Percentiles rank a stretch among this genome's conserved stretches.
phyloP scores from a whole-genome alignment of 2,888 invertebrate genomes.

The Hedya salicella region DNA sequence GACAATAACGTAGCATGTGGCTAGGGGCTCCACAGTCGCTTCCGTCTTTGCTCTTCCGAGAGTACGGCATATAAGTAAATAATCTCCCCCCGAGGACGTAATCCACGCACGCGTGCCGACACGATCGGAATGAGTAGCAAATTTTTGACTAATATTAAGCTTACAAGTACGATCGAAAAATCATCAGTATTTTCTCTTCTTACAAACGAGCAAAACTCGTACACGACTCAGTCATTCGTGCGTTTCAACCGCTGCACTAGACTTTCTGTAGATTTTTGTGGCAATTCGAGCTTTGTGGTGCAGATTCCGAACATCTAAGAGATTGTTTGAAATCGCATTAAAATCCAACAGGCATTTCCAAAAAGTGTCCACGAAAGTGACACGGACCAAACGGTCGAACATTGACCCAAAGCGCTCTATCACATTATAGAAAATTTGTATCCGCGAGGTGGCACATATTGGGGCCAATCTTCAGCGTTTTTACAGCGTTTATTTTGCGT shows the following conservation, averaged over 20 bases:
- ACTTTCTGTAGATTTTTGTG: no score
- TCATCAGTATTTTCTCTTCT: not conserved
- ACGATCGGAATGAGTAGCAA: conserved; percentile 33
- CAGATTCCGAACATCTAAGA: no score
- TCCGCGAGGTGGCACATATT: not conserved
- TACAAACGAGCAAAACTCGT: not conserved
- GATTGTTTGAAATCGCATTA: no score
- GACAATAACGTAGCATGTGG: not conserved
- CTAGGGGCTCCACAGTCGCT: not conserved
- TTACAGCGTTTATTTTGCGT: no score
- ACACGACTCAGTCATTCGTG: not conserved
- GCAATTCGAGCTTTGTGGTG: no score
- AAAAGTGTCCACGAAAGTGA: no score
- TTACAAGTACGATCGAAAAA: not conserved
- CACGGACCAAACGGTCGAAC: no score
- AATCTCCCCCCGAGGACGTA: conserved; percentile 5
- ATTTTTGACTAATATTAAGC: conserved; percentile 33
- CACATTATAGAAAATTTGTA: not conserved
- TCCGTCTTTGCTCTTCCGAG: not conserved
- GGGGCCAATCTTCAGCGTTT: no score
- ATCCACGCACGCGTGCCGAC: conserved; percentile 9
- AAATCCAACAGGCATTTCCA: no score
- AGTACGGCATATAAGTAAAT: not conserved
- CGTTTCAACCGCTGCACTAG: no score
- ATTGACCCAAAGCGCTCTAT: no score